Evolutionary conservation across 2,888 invertebrate genomes (phyloP), one percentile per base, ranked within the genome.

Genomic region (Ennomos quercinarius): DNA sequence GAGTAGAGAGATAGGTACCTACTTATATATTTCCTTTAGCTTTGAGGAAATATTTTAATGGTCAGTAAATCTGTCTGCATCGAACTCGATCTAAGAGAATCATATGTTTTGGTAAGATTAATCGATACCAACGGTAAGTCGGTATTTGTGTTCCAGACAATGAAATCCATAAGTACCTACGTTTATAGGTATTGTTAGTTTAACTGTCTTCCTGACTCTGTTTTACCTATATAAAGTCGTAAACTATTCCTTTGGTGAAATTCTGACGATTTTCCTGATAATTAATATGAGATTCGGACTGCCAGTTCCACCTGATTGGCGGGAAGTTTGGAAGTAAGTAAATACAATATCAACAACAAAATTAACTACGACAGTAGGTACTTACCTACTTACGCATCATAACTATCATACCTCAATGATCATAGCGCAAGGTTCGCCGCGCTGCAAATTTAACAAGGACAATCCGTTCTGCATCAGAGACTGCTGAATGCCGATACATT

Each of bases 401-500:
- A n/a, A n/a, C n/a, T n/a, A n/a, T n/a, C n/a, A n/a, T n/a, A n/a
- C n/a, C n/a, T n/a, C n/a, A n/a, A n/a, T n/a, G n/a, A n/a, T n/a
- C n/a, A n/a, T n/a, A n/a, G n/a, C n/a, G n/a, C n/a, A n/a, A n/a
- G n/a, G n/a, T n/a, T n/a, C n/a, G n/a, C n/a, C 72, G 68, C 73
- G 78, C 77, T 80, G 73, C 71, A 83, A 85, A 87, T 87, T 84
- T 86, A 86, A 88, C 86, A 86, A 84, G 70, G 79, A 83, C 83
- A 86, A 86, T 86, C 82, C 81, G 71, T 80, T 82, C 80, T 83
- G 83, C 86, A 81, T 80, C 81, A 79, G 73, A 73, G 71, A 56
- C 45, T 77, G 59, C 74, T 77, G 67, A 56, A 42, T 77, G 59
- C 74, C 77, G 67, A 74, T 89, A 83, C 83, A 89, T 88, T 81